Percentiles rank a stretch among this genome's conserved stretches.
phyloP scores from a whole-genome alignment of 2,113 vertebrate species.

The Corythoichthys haematopterus region DNA sequence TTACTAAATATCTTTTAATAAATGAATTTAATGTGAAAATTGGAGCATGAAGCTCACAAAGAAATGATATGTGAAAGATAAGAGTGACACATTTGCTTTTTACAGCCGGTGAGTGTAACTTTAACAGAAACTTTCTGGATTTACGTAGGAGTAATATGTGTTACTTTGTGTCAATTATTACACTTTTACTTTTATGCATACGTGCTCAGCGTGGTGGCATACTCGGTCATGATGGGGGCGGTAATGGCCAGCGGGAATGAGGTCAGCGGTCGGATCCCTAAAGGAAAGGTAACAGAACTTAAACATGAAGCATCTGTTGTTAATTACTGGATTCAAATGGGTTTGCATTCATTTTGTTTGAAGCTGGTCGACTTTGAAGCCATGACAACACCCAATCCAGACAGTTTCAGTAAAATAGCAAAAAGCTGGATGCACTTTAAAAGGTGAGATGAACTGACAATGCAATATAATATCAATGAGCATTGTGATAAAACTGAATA shows the following conservation, averaged over 20 bases:
- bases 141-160: too few species aligned
- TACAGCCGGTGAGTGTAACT: too few species aligned
- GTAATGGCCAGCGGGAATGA: slow-evolving; percentile 97
- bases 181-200: neutral
- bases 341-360: slow-evolving; percentile 5
- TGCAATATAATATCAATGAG: neutral
- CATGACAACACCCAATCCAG: slow-evolving; percentile 89
- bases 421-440: slow-evolving; percentile 94
- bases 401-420: slow-evolving; percentile 87
- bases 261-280: slow-evolving; percentile 88
- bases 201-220: slow-evolving; percentile 84
- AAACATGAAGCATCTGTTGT: neutral
- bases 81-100: too few species aligned
- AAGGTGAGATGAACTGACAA: slow-evolving; percentile 69
- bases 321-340: neutral
- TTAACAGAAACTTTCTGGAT: too few species aligned
- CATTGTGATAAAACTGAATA: neutral
- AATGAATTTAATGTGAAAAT: too few species aligned
- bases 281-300: slow-evolving; percentile 82
- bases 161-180: neutral
- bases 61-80: too few species aligned
- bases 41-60: too few species aligned
- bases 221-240: slow-evolving; percentile 93
- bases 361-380: slow-evolving; percentile 98
- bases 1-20: too few species aligned